Evolutionary conservation across 2,113 vertebrate genomes (phyloP).

Genomic region (Acanthochromis polyacanthus): DNA sequence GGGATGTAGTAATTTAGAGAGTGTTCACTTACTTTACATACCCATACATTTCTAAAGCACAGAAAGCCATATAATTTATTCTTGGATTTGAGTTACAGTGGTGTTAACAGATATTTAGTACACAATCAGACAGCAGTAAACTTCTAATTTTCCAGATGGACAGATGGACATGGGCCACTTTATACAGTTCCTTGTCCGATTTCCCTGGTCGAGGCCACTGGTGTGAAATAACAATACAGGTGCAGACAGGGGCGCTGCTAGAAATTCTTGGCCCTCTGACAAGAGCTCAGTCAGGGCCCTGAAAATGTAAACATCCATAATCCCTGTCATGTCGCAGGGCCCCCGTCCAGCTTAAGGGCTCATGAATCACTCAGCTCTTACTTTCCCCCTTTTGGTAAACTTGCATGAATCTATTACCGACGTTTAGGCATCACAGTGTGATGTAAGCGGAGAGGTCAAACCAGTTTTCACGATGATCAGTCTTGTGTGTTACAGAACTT

Average conservation of each 20-base stretch:
- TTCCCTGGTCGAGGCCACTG: constrained; percentile 6
- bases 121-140: not conserved
- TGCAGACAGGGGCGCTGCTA: constrained; percentile 24
- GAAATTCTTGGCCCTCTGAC: constrained; percentile 49
- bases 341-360: constrained; percentile 24
- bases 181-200: not conserved
- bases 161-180: constrained; percentile 2
- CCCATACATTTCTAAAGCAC: too few relatives aligned
- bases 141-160: constrained; percentile 19
- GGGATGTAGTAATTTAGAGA: not conserved
- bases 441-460: constrained; percentile 2
- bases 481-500: not conserved
- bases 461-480: not conserved
- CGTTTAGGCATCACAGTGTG: not conserved
- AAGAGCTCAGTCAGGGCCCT: constrained; percentile 41
- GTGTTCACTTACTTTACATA: not conserved
- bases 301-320: constrained; percentile 59
- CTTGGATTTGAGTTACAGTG: not conserved
- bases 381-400: constrained; percentile 27
- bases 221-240: constrained; percentile 33
- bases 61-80: too few relatives aligned
- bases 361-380: constrained; percentile 43
- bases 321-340: constrained; percentile 37
- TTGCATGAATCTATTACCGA: constrained; percentile 1
- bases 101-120: not conserved